Evolutionary conservation across 2,888 invertebrate genomes (phyloP).

Genomic region (Blera fallax): DNA sequence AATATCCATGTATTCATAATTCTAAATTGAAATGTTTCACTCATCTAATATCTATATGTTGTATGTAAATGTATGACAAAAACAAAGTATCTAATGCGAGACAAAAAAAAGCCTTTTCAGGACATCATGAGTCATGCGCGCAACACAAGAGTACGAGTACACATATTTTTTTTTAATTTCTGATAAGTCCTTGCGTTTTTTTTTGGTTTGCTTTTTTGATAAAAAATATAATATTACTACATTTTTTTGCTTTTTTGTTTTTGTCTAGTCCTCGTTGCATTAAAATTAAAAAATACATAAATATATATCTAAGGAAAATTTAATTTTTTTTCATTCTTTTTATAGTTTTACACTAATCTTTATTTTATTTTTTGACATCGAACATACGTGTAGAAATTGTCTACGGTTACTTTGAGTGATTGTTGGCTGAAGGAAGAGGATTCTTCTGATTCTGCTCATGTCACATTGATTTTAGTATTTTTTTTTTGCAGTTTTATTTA

Average conservation of each 20-base stretch:
- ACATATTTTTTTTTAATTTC: background rate
- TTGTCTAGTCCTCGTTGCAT: constrained; percentile 63
- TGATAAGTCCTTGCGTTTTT: constrained; percentile 8
- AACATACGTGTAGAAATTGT: constrained; percentile 47
- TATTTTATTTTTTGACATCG: constrained; percentile 42
- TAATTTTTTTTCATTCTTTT: background rate
- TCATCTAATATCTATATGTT: constrained; percentile 33
- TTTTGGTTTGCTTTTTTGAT: constrained; percentile 32
- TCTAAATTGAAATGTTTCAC: constrained; percentile 33
- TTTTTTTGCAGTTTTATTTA: constrained; percentile 33
- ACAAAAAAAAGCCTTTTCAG: constrained; percentile 23
- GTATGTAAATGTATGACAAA: background rate
- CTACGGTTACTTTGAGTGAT: constrained; percentile 44
- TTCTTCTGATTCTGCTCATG: constrained; percentile 18
- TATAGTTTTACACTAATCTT: constrained; percentile 40
- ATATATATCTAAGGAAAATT: constrained; percentile 33
- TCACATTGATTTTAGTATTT: constrained; percentile 53
- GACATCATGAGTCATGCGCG: constrained; percentile 14
- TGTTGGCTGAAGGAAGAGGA: constrained; percentile 28
- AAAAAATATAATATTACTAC: constrained; percentile 57
- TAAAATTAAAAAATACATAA: constrained; percentile 26
- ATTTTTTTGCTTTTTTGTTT: constrained; percentile 22
- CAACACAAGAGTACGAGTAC: constrained; percentile 23
- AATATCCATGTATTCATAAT: constrained; percentile 4
- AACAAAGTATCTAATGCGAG: constrained; percentile 27